These are phyloP conservation scores for Sebastes hubbsi DNA, from an alignment of 2,797 vertebrate genomes.

Conservation along the genomic window DNA sequence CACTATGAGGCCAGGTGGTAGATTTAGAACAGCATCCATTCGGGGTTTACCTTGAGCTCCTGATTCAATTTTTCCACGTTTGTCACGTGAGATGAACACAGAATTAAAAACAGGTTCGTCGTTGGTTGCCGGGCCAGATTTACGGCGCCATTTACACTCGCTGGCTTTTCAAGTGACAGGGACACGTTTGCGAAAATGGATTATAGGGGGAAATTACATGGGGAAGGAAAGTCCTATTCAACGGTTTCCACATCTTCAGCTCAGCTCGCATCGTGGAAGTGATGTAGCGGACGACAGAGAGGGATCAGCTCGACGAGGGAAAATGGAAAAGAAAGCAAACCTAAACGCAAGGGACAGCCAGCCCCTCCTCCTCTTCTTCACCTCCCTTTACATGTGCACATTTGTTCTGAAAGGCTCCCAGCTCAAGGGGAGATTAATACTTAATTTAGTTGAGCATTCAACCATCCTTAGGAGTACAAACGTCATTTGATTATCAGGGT, in stretches of 20 bases:
- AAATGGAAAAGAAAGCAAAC: slow-evolving; percentile 20
- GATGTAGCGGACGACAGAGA: slow-evolving; percentile 26
- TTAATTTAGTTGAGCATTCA: slow-evolving; percentile 54
- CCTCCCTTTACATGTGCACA: background rate
- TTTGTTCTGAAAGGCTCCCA: slow-evolving; percentile 25
- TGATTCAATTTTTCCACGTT: background rate
- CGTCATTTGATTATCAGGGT: slow-evolving; percentile 39
- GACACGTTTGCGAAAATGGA: slow-evolving; percentile 46
- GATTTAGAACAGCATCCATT: slow-evolving; percentile 46
- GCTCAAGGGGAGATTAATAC: slow-evolving; percentile 51
- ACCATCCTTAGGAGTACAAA: slow-evolving; percentile 40
- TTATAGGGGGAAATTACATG: slow-evolving; percentile 26
- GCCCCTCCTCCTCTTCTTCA: background rate
- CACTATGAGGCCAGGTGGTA: background rate
- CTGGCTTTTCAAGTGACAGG: slow-evolving; percentile 7
- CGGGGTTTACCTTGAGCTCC: slow-evolving; percentile 39
- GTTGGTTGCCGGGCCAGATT: slow-evolving; percentile 16
- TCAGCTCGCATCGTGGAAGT: background rate
- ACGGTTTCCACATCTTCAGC: slow-evolving; percentile 24
- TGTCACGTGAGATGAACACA: slow-evolving; percentile 15
- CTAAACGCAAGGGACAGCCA: background rate
- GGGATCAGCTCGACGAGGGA: background rate
- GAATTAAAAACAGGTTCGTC: slow-evolving; percentile 16
- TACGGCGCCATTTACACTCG: slow-evolving; percentile 8
- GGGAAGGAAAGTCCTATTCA: slow-evolving; percentile 44